Base-by-base conservation (phyloP, 2,888 invertebrate genomes). In the Lottia scabra region DNA sequence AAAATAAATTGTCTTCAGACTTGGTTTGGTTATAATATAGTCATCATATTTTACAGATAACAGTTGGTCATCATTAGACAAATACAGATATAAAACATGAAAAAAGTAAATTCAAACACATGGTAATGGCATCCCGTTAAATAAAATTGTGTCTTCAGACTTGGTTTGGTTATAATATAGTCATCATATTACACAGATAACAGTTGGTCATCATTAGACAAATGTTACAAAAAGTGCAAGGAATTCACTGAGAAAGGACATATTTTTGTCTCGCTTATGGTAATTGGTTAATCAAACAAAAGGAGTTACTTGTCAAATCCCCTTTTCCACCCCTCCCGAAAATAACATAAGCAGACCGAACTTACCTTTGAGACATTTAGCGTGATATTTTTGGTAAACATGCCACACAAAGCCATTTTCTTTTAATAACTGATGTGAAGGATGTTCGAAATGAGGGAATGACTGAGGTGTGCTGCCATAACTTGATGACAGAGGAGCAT, bases 331-430 rank as follows among this genome's bases (percentile, higher is more conserved):
- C 30, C 5, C 30, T 5, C n/a, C n/a, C n/a, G n/a, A n/a, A 30
- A 30, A 30, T 30, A 30, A 30, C 3, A 30, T n/a, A 30, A 30
- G 30, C 2, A 30, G 30, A 30, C 30, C 30, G 30, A 5, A 30
- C 30, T 81, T 85, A 95, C 95, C 95, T 93, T 96, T 96, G 56
- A 97, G 92, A 90, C 99, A 99, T 81, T 97, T 93, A 79, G 95
- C 95, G 89, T 96, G 94, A 91, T 98, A 99, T 89, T 97, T 98
- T 91, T 96, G 95, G 91, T 99, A 99, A 2, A 95, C 97, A 89
- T 96, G 96, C 90, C 98, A 99, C 8, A 98, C 97, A 91, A 99
- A 99, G 88, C 97, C 96, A 90, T 98, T 98, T 90, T 98, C 97
- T 79, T 96, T 94, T 63, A 99, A 93, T 80, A 99, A 91, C 12